Evolutionary conservation across 37 sponge, comb jelly and placozoan genomes (phyloP), one percentile per base, ranked within the genome.

Genomic region (Lycopodina hypogea): DNA sequence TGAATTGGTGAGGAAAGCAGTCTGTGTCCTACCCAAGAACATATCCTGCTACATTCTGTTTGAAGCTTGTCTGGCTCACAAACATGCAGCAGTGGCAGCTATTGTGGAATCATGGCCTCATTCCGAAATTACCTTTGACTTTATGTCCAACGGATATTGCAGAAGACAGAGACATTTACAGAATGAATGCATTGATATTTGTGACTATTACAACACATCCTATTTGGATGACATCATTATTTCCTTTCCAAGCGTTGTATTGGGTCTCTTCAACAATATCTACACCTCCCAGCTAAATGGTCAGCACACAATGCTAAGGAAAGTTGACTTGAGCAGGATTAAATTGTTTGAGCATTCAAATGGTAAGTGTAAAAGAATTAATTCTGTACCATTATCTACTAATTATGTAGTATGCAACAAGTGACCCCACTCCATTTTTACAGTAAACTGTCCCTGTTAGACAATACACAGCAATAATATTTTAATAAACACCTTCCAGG

Each of bases 21-120:
- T 39, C 48, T 1, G 2, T 11, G 2, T 35, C 35, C n/a, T 70
- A 4, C 71, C 71, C 1, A 41, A 45, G 28, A 39, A 24, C 24
- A 70, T 70, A 42, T 21, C 71, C 11, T n/a, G 41, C 22, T 70
- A 14, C 26, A 40, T 70, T n/a, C n/a, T 70, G 48, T 45, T 45
- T 45, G 42, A 70, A 45, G 71, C 71, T 1, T 70, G 71, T 45
- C 22, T 1, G 14, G 22, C 4, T 9, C 29, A 41, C 38, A 70
- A 40, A 45, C 11, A 21, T 28, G 26, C 1, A 70, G 71, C 71
- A 42, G 45, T 70, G n/a, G 48, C 39, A 22, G 26, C 21, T 14
- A 24, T 70, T 11, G 71, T 70, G 48, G n/a, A 14, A 2, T 41
- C 71, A 41, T 70, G 71, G 71, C 71, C 71, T 15, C 71, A 70